Evolutionary conservation across 1,140 invertebrate genomes (phyloP).

Genomic region (Drosophila rufa): DNA sequence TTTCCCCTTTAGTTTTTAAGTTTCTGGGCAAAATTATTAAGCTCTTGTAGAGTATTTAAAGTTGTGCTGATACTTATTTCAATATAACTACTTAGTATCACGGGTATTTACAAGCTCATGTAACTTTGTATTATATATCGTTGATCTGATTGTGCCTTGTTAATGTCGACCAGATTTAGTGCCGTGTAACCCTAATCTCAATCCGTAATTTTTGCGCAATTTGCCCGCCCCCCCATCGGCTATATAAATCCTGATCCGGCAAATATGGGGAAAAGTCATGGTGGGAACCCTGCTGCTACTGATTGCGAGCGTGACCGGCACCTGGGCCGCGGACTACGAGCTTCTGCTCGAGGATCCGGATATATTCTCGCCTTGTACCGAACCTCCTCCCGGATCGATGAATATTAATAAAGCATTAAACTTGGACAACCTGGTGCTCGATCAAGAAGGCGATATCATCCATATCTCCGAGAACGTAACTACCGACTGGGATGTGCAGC

Average conservation of each 20-base stretch:
- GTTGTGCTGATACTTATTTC: neutral
- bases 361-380: slow-evolving; percentile 41
- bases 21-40: neutral
- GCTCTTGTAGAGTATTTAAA: neutral
- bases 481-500: slow-evolving; percentile 46
- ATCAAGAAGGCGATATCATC: slow-evolving; percentile 26
- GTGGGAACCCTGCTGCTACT: slow-evolving; percentile 28
- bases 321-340: slow-evolving; percentile 42
- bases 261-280: slow-evolving; percentile 32
- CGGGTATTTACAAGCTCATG: neutral
- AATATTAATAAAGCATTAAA: slow-evolving; percentile 20
- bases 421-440: slow-evolving; percentile 2
- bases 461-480: slow-evolving; percentile 32
- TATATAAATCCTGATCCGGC: slow-evolving; percentile 18
- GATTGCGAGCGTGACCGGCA: neutral
- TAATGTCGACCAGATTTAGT: neutral
- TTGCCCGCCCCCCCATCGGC: neutral
- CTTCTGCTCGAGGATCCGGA: slow-evolving; percentile 55
- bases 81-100: neutral
- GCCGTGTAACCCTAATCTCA: slow-evolving; percentile 1
- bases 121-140: neutral
- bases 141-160: neutral
- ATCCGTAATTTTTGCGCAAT: neutral
- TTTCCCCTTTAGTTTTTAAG: neutral
- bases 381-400: slow-evolving; percentile 28